phyloP scores from a whole-genome alignment of 1,140 invertebrate species.

The Anoplophora glabripennis region DNA sequence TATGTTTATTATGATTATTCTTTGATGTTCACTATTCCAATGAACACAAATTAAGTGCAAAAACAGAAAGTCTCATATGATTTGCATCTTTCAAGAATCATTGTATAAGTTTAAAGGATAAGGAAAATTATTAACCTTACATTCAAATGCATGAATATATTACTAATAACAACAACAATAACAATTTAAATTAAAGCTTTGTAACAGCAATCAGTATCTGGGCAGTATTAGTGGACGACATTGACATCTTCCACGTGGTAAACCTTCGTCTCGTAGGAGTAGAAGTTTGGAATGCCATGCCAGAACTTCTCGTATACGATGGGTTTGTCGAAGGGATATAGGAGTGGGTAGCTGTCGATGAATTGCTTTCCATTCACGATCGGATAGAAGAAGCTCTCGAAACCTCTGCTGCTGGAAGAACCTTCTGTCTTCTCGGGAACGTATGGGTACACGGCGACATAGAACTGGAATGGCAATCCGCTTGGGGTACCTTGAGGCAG shows the following conservation, averaged over 20 bases:
- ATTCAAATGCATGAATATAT: too few relatives aligned
- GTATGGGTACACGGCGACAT: slow-evolving; percentile 60
- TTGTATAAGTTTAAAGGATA: too few relatives aligned
- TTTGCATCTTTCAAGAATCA: too few relatives aligned
- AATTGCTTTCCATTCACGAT: slow-evolving; percentile 46
- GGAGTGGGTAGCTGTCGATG: slow-evolving; percentile 38
- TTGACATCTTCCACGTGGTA: slow-evolving; percentile 53
- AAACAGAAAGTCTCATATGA: too few relatives aligned
- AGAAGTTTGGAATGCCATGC: slow-evolving; percentile 50
- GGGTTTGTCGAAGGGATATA: slow-evolving; percentile 51
- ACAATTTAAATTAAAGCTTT: too few relatives aligned
- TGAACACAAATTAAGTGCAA: too few relatives aligned
- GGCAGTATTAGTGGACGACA: too few relatives aligned
- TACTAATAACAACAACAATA: too few relatives aligned
- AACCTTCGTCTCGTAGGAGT: slow-evolving; percentile 47
- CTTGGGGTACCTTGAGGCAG: slow-evolving; percentile 65
- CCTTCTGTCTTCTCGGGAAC: slow-evolving; percentile 23
- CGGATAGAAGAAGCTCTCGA: slow-evolving; percentile 43
- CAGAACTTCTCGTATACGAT: slow-evolving; percentile 48
- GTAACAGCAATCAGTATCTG: too few relatives aligned
- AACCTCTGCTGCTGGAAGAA: neutral
- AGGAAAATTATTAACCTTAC: too few relatives aligned
- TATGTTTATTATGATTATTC: too few relatives aligned
- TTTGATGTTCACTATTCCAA: too few relatives aligned
- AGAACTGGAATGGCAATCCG: slow-evolving; percentile 63